Base-by-base conservation (phyloP, 1,140 invertebrate species). In the Trinorchestia longiramus region DNA sequence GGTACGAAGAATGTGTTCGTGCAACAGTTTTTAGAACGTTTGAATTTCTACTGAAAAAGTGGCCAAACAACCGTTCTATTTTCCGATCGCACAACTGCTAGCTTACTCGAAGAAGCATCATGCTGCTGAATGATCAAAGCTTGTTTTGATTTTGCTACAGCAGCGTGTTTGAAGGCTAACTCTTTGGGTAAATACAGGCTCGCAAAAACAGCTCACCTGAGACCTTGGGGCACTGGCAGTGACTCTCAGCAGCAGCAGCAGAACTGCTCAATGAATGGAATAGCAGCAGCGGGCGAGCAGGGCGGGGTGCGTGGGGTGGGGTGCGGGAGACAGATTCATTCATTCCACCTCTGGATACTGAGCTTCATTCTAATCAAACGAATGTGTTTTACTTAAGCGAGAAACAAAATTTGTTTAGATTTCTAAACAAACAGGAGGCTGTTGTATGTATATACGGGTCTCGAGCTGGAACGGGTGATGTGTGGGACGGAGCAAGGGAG, bases 61-160 rank as follows among this genome's bases (percentile, higher is more conserved):
- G 1, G 62, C 11, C 11, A 28, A 77, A 77, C 62, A 36, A 53
- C 47, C 47, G 19, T 53, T 19, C 47, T 53, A 15, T 77, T 77
- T 77, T 77, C 36, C 62, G 15, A 77, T 23, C 1, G 62, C 62
- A 28, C 62, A 3, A 77, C 62, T 77, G 62, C 15, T 1, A 77
- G 62, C 62, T 77, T 28, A 1, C 62, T 15, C 62, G 62, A 77
- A 77, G 62, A 77, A 77, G 62, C 62, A 77, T 77, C 62, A 77
- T 15, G 62, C 11, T 36, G 62, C 62, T 15, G 15, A 77, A 77
- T 36, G 62, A 77, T 77, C 15, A 77, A 36, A 77, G 62, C 62
- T 77, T 77, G 62, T 77, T 77, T 77, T 77, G 62, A 28, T 77
- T 77, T 77, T 77, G 62, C 62, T 77, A 77, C 62, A 77, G 62